These are phyloP conservation scores for Drosophila varians DNA, from an alignment of 1,140 invertebrate species.

Conservation along the genomic window DNA sequence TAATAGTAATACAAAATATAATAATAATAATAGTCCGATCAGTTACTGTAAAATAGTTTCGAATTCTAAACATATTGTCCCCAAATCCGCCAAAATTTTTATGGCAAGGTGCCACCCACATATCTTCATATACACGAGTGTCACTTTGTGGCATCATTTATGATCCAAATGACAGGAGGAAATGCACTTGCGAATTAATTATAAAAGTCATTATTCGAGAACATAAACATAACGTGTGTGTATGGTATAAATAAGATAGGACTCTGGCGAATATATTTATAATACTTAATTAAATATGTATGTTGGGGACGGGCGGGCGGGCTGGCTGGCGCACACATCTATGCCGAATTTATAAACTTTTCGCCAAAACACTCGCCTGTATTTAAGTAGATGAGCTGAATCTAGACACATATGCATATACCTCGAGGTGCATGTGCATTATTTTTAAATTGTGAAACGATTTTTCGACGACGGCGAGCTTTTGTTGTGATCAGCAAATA, in stretches of 20 bases:
- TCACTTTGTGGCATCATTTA: constrained; percentile 24
- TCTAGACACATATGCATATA: constrained; percentile 37
- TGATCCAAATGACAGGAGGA: constrained; percentile 33
- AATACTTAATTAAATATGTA: constrained; percentile 47
- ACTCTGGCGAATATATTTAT: constrained; percentile 18
- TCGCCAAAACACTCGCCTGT: constrained; percentile 25
- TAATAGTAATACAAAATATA: too few relatives aligned
- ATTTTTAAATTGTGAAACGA: constrained; percentile 71
- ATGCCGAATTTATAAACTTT: constrained; percentile 44
- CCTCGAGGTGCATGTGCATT: constrained; percentile 66
- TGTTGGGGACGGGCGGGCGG: constrained; percentile 14
- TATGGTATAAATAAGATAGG: constrained; percentile 28
- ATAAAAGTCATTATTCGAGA: constrained; percentile 40
- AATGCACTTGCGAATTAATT: constrained; percentile 45
- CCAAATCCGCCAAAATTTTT: constrained; percentile 10
- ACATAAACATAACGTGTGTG: constrained; percentile 27
- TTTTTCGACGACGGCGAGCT: constrained; percentile 60
- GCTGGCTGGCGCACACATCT: constrained; percentile 7
- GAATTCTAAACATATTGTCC: too few relatives aligned
- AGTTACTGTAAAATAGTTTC: too few relatives aligned
- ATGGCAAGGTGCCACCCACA: background rate
- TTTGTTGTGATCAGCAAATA: constrained; percentile 76
- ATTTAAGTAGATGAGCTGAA: constrained; percentile 30
- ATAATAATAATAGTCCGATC: too few relatives aligned
- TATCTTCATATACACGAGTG: constrained; percentile 1